Conservation (phyloP, 2,113 vertebrate genomes). For the Phocoena phocoena region DNA sequence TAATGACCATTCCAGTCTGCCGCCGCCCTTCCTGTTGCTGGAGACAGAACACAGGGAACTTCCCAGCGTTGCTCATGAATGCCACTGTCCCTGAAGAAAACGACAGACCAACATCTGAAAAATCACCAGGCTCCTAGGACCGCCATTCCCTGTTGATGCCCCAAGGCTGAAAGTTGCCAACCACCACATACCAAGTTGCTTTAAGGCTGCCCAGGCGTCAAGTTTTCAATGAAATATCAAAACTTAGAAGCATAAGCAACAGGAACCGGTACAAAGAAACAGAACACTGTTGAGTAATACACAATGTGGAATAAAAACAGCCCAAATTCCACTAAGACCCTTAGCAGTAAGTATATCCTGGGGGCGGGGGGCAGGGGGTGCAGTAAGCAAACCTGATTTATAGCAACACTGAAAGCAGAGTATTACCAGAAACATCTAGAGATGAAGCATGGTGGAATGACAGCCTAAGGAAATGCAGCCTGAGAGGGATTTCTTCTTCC, state of each 20-base stretch:
- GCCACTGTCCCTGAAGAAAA: slow-evolving; percentile 17
- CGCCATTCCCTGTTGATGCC: neutral
- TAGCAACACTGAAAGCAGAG: neutral
- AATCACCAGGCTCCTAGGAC: neutral
- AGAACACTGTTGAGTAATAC: neutral
- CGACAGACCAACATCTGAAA: slow-evolving; percentile 36
- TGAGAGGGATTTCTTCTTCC: neutral
- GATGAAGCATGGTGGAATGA: neutral
- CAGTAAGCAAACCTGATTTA: neutral
- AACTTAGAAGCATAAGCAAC: neutral
- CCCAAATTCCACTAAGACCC: neutral
- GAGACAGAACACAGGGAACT: neutral
- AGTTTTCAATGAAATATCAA: neutral
- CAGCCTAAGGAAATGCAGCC: neutral
- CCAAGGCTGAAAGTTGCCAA: neutral
- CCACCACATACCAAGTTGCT: neutral
- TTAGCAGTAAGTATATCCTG: neutral
- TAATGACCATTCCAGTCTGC: slow-evolving; percentile 11
- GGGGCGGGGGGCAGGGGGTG: too few species aligned
- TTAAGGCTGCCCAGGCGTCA: neutral
- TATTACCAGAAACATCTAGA: neutral
- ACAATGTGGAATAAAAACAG: neutral
- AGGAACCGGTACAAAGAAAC: neutral
- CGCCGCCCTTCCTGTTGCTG: slow-evolving; percentile 2
- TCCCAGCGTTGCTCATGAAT: neutral